phyloP scores from a whole-genome alignment of 2,888 invertebrate genomes.

The Tenthredo scrophulariae region DNA sequence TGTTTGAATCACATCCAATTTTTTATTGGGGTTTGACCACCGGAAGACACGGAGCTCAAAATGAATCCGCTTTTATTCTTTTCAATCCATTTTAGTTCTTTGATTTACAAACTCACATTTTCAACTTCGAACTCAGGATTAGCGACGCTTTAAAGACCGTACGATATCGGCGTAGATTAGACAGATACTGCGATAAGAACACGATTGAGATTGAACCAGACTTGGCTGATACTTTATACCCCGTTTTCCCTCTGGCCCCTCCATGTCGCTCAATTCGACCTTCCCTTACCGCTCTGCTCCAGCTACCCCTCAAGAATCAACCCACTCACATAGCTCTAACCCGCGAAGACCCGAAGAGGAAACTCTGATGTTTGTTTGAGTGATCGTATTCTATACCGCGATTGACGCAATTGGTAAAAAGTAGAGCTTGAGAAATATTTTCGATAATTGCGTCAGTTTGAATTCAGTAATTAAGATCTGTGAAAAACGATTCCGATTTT shows the following conservation, averaged over 20 bases:
- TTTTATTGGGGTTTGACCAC: neutral
- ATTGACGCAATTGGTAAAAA: slow-evolving; percentile 21
- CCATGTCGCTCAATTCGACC: neutral
- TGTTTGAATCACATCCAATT: neutral
- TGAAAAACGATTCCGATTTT: neutral
- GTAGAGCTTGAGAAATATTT: neutral
- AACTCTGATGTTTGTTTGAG: neutral
- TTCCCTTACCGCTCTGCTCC: neutral
- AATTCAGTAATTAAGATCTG: neutral
- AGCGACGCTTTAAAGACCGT: neutral
- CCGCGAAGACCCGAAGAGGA: slow-evolving; percentile 21
- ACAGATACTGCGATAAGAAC: slow-evolving; percentile 33
- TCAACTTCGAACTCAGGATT: slow-evolving; percentile 25
- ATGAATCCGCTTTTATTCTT: neutral
- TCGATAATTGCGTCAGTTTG: neutral
- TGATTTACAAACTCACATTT: slow-evolving; percentile 31
- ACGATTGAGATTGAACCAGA: slow-evolving; percentile 45
- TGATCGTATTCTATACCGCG: neutral
- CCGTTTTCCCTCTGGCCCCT: slow-evolving; percentile 10
- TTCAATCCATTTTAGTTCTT: neutral
- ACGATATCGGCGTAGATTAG: neutral
- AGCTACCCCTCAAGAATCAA: slow-evolving; percentile 13
- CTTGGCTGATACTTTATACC: slow-evolving; percentile 43
- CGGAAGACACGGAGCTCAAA: neutral
- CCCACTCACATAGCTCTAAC: neutral